Evolutionary conservation across 2,113 vertebrate species (phyloP).

Genomic region (Ptilonorhynchus violaceus): DNA sequence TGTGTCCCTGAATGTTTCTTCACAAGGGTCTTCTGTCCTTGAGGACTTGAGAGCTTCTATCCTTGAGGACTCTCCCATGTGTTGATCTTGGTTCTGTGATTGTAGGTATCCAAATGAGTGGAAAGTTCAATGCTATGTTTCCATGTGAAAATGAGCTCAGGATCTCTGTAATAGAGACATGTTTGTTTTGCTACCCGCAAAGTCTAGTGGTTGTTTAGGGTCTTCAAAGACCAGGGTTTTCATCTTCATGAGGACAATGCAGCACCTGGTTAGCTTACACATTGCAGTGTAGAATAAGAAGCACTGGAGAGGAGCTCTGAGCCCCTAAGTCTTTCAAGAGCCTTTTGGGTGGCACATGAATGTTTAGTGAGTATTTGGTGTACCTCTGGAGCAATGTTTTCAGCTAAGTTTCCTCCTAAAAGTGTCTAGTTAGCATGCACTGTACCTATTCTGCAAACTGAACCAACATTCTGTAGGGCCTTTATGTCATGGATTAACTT

Average conservation of each 20-base stretch:
- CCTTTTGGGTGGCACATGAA: neutral
- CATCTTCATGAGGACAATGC: neutral
- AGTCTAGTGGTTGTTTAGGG: neutral
- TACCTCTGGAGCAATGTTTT: neutral
- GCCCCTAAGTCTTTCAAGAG: neutral
- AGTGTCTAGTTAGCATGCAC: neutral
- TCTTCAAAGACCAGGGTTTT: neutral
- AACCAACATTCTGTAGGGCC: neutral
- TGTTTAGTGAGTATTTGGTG: neutral
- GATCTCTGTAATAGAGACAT: neutral
- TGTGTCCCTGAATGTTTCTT: neutral
- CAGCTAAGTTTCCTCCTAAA: neutral
- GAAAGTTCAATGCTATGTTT: neutral
- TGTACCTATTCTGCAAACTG: neutral
- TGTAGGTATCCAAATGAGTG: neutral
- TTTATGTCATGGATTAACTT: neutral
- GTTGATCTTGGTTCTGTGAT: neutral
- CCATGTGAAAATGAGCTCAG: neutral
- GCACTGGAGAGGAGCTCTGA: neutral
- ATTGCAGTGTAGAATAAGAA: neutral
- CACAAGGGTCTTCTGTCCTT: neutral
- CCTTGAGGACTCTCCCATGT: neutral
- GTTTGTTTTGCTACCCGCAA: neutral
- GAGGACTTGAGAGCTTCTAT: neutral
- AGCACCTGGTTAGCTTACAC: neutral